Evolutionary conservation across 2,113 vertebrate species (phyloP).

Genomic region (Sclerurus mexicanus): DNA sequence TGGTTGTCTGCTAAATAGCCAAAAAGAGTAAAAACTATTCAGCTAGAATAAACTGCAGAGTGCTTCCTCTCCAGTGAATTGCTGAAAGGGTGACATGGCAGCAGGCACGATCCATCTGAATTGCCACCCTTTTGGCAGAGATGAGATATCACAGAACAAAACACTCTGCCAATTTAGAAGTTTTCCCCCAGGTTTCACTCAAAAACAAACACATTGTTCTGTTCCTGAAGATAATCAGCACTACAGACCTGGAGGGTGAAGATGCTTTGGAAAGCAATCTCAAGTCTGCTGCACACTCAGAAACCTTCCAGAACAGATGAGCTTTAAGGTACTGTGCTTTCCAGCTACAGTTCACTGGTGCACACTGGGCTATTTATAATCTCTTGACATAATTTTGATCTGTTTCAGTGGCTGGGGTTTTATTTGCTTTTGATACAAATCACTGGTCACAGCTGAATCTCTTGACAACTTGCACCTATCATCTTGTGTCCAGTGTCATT

Average conservation of each 20-base stretch:
- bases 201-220: neutral
- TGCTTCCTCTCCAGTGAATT: neutral
- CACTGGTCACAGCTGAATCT: neutral
- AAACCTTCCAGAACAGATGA: neutral
- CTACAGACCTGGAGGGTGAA: neutral
- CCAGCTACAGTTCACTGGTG: neutral
- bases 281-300: neutral
- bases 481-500: neutral
- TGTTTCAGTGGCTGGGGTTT: neutral
- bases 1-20: neutral
- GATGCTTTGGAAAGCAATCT: neutral
- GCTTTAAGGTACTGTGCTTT: neutral
- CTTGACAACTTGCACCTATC: neutral
- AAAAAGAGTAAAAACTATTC: neutral
- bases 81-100: neutral
- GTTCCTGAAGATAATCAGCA: neutral
- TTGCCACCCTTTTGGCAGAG: neutral
- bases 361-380: neutral
- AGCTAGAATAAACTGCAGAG: neutral
- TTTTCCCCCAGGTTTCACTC: neutral
- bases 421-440: neutral
- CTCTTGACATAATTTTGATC: neutral
- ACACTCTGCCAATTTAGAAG: neutral
- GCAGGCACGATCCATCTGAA: neutral
- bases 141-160: neutral